Evolutionary conservation across 2,113 vertebrate genomes (phyloP).

Genomic region (Vimba vimba): DNA sequence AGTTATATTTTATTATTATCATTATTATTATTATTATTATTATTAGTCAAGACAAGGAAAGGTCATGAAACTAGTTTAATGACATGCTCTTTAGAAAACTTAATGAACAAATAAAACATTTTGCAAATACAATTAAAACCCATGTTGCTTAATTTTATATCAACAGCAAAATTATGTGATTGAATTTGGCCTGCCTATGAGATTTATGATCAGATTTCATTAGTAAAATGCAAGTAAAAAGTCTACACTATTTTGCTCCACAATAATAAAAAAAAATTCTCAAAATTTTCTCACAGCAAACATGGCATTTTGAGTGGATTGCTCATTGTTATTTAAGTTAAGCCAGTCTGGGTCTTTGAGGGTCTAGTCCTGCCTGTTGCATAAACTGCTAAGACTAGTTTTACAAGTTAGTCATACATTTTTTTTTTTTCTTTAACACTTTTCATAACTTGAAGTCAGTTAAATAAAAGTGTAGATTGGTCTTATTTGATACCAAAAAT

Average conservation of each 20-base stretch:
- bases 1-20: not conserved
- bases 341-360: not conserved
- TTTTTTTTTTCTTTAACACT: too few species aligned
- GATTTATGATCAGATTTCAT: too few species aligned
- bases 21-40: not conserved
- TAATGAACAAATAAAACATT: not conserved
- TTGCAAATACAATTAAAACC: not conserved
- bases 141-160: not conserved
- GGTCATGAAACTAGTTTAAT: not conserved
- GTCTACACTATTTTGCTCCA: too few species aligned
- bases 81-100: not conserved
- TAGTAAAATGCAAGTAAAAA: too few species aligned
- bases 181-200: not conserved
- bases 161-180: not conserved
- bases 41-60: not conserved
- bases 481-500: too few species aligned
- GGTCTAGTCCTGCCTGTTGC: not conserved
- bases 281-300: too few species aligned
- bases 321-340: not conserved
- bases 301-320: not conserved
- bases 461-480: too few species aligned
- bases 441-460: too few species aligned
- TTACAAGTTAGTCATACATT: too few species aligned
- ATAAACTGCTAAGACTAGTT: too few species aligned
- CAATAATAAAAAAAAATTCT: too few species aligned